Evolutionary conservation across 2,113 vertebrate genomes (phyloP), one percentile per base, ranked within the genome.

Genomic region (Cynoglossus semilaevis): DNA sequence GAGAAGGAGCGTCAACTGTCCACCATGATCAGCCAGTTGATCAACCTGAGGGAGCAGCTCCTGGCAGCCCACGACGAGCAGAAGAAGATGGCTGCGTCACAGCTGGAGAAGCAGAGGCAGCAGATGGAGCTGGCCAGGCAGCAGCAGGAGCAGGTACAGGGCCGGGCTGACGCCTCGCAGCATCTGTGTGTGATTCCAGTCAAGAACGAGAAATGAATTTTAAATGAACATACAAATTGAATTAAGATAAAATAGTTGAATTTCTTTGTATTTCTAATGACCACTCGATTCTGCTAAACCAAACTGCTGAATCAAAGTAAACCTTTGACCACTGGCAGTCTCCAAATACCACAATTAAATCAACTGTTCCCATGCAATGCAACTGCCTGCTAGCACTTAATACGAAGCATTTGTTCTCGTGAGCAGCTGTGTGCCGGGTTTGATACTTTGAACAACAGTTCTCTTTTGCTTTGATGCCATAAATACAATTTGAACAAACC

Each of bases 71-170:
- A 97, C 0, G 95, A 97, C 0, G 94, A 98, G 74, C 94, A 98
- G 90, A 96, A 97, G 76, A 98, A 96, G 85, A 93, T 98, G 92
- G 95, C 95, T 58, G 93, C 93, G 73, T 95, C 95, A 1, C 95
- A 98, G 88, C 92, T 96, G 77, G 95, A 98, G 83, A 97, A 96
- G 86, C 95, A 98, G 85, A 86, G 94, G 72, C 94, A 97, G 72
- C 95, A 97, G 90, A 96, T 96, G 95, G 94, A 97, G 88, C 92
- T 98, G 84, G 95, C 95, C 80, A 89, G 94, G 70, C 95, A 97
- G 77, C 95, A 97, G 88, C 94, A 98, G 88, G 95, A 98, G 68
- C 95, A 98, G 94, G 95, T 97, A 67, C 2, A 12, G 76, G 89
- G 82, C 41, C 70, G 11, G 15, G 8, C 15, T 16, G 7, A 11